Percentiles rank a stretch among this genome's conserved stretches.
These are phyloP conservation scores for Cottoperca gobio DNA, from an alignment of 2,797 vertebrate genomes.

Conservation along the genomic window DNA sequence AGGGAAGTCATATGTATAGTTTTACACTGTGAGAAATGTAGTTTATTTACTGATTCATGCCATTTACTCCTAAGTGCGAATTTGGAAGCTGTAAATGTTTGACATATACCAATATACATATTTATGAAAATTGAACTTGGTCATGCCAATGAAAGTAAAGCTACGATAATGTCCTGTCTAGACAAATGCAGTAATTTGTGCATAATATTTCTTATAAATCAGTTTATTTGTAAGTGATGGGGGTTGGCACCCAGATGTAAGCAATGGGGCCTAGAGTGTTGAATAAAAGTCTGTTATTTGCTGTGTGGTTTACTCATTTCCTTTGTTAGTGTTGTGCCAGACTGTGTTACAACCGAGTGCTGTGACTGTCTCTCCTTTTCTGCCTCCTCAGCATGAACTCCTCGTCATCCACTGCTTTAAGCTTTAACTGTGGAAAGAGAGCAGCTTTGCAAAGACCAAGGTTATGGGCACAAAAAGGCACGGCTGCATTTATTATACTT, in stretches of 20 bases:
- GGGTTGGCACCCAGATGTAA: conserved; percentile 74
- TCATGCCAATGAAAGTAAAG: conserved; percentile 68
- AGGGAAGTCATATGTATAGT: conserved; percentile 16
- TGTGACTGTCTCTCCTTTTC: conserved; percentile 70
- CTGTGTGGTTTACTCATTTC: conserved; percentile 87
- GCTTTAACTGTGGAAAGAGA: conserved; percentile 53
- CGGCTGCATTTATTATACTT: conserved; percentile 28
- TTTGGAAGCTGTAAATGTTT: conserved; percentile 67
- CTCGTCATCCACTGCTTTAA: conserved; percentile 30
- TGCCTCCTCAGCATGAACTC: conserved; percentile 71
- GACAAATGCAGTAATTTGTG: conserved; percentile 81
- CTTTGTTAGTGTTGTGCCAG: conserved; percentile 83
- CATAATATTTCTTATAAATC: conserved; percentile 79
- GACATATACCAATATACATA: conserved; percentile 64
- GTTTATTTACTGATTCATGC: conserved; percentile 60
- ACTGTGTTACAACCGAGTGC: conserved; percentile 69
- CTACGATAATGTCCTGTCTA: conserved; percentile 77
- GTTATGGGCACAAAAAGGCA: conserved; percentile 24
- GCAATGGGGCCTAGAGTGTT: conserved; percentile 65
- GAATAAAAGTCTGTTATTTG: conserved; percentile 82
- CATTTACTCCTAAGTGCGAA: conserved; percentile 60
- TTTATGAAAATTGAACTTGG: conserved; percentile 62
- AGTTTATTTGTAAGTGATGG: conserved; percentile 76
- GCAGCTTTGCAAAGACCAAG: conserved; percentile 43
- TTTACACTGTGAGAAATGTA: conserved; percentile 41